Base-by-base conservation (phyloP, 2,797 vertebrate species). In the Ctenopoma kingsleyae region DNA sequence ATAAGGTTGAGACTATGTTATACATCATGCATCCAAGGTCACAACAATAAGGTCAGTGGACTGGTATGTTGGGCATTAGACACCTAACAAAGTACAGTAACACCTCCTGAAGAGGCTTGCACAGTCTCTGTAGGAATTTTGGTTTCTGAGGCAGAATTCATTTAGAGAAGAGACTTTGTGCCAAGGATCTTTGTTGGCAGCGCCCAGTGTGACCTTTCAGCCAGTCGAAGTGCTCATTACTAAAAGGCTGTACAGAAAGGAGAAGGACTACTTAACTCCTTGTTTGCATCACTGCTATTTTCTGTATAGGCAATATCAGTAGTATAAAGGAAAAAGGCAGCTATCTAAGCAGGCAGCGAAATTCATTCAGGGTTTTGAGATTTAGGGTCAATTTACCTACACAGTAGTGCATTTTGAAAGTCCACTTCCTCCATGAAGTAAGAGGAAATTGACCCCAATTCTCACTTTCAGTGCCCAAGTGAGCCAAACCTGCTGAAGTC, bases 1-100 rank as follows among this genome's bases (percentile, higher is more conserved):
- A 88, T 90, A 87, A 82, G 81, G 69, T 86, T 75, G 71, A 76
- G 57, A 80, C 55, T 61, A 60, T 76, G 36, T 83, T 53, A 62
- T 48, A 57, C 68, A 74, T 85, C 61, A 46, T 76, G 73, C 71
- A 69, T 63, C 73, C 66, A 70, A 78, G 68, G 76, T 87, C 72
- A 79, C 63, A 49, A 63, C 32, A 76, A 63, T 25, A 47, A 62
- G 76, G 55, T 83, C 54, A 66, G 48, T 57, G 68, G 67, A 70
- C 67, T 63, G 74, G 61, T 52, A 55, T 44, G 62, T 76, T 23
- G 80, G 72, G 77, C 61, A 44, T 76, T 58, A 11, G 74, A 72
- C 69, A 76, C 43, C 49, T 65, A 67, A 78, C 62, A 71, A 68
- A 67, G 60, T 77, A 77, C 62, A 74, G 71, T 51, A 66, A 67